These are phyloP conservation scores for Macrosiphum euphorbiae DNA, from an alignment of 2,888 invertebrate species.

Conservation along the genomic window DNA sequence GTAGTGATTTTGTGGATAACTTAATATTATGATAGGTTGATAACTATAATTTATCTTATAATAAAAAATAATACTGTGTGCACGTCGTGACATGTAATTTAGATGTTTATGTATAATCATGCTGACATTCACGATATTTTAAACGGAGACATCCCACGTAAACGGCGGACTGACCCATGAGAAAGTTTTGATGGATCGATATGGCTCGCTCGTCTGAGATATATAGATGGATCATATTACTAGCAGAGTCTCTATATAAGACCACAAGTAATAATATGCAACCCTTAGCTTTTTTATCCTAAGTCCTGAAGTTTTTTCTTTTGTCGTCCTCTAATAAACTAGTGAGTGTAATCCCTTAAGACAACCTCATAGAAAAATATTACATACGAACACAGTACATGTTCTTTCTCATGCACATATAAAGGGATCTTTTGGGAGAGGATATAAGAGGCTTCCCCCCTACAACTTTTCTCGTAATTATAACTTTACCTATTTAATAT, in stretches of 20 bases:
- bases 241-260: neutral
- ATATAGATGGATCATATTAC: conserved; percentile 3
- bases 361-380: neutral
- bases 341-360: neutral
- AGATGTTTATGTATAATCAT: neutral
- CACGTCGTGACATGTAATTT: neutral
- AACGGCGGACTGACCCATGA: neutral
- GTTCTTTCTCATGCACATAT: neutral
- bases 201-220: neutral
- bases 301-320: neutral
- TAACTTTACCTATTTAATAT: neutral
- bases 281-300: neutral
- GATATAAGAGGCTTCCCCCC: neutral
- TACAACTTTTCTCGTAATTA: neutral
- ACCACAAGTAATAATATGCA: neutral
- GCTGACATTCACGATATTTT: conserved; percentile 26
- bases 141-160: neutral
- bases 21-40: neutral
- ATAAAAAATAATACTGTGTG: neutral
- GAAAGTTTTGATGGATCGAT: conserved; percentile 38
- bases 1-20: neutral
- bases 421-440: neutral
- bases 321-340: neutral
- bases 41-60: neutral
- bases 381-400: neutral